Percentiles rank a stretch among this genome's conserved stretches.
Conservation (phyloP, 2,113 vertebrate genomes). For the Microcebus ravelobensis region DNA sequence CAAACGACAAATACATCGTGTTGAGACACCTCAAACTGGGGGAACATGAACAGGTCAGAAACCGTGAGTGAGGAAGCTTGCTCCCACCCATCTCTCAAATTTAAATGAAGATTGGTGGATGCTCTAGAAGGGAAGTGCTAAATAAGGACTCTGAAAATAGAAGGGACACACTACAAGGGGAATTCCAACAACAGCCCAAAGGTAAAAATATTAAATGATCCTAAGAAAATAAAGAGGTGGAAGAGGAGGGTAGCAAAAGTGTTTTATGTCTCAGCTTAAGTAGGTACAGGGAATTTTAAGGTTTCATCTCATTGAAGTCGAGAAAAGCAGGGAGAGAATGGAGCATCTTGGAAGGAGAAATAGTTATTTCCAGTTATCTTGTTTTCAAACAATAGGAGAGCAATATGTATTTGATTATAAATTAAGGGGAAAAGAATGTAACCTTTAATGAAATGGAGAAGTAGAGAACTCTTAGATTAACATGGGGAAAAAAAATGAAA, state of each 20-base stretch:
- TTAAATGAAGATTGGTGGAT: background rate
- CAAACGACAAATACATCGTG: background rate
- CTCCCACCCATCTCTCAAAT: background rate
- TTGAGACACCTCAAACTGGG: background rate
- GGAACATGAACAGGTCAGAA: background rate
- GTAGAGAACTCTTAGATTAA: slow-evolving; percentile 29
- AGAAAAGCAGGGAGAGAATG: background rate
- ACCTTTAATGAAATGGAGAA: slow-evolving; percentile 54
- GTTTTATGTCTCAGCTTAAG: background rate
- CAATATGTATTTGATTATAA: slow-evolving; percentile 47
- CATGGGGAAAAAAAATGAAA: slow-evolving; percentile 27
- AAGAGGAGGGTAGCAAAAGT: background rate
- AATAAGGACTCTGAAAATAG: slow-evolving; percentile 32
- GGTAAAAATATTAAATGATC: background rate
- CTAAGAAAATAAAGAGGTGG: background rate
- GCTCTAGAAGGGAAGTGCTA: background rate
- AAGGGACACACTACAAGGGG: background rate
- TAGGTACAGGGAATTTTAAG: background rate
- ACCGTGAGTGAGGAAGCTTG: background rate
- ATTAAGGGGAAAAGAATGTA: slow-evolving; percentile 46
- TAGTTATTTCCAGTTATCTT: background rate
- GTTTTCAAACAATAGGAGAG: slow-evolving; percentile 28
- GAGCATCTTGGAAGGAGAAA: background rate
- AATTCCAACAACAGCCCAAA: background rate
- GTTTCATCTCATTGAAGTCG: background rate